Evolutionary conservation across 2,888 invertebrate species (phyloP), one percentile per base, ranked within the genome.

Genomic region (Drosophila ustulata): DNA sequence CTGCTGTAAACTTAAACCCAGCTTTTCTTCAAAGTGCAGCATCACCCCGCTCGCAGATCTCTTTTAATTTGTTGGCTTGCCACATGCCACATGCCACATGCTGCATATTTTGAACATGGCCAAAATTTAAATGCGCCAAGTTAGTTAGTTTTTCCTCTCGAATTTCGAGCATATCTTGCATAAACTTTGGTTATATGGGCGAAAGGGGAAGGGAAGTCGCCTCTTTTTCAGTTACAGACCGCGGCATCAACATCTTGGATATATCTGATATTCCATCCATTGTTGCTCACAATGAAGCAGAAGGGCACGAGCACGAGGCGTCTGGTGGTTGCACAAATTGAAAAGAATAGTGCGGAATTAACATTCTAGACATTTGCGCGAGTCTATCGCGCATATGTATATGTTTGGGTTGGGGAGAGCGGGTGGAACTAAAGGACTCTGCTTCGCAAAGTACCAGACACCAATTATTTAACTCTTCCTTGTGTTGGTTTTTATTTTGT

Each of bases 1-100:
- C 82, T 88, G 77, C 88, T 88, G 56, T 68, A 64, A 75, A 81
- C 82, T 84, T 73, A 71, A 71, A 63, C 68, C 45, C 39, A 28
- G 5, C 32, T 39, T 28, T 18, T 57, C 69, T 69, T 67, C 39
- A 73, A 71, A 85, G 79, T 84, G 88, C 88, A 84, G 69, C 75
- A 81, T 73, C 78, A 72, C 66, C 66, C 51, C 28, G 28, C 28
- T 49, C 18, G 53, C 71, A 18, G 58, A 74, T 70, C 50, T 77
- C 77, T 79, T 82, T 82, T 74, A 80, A 77, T 85, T 79, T 66
- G 57, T 37, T 25, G 41, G 18, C 18, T 18, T 18, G 18, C 18
- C 18, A 18, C 18, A 32, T 32, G 30, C 30, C 30, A n/a, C n/a
- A n/a, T n/a, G n/a, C 8, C 18, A 0, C 41, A 13, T 55, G 41